phyloP scores from a whole-genome alignment of 2,797 vertebrate genomes.

The Antennarius maculatus region DNA sequence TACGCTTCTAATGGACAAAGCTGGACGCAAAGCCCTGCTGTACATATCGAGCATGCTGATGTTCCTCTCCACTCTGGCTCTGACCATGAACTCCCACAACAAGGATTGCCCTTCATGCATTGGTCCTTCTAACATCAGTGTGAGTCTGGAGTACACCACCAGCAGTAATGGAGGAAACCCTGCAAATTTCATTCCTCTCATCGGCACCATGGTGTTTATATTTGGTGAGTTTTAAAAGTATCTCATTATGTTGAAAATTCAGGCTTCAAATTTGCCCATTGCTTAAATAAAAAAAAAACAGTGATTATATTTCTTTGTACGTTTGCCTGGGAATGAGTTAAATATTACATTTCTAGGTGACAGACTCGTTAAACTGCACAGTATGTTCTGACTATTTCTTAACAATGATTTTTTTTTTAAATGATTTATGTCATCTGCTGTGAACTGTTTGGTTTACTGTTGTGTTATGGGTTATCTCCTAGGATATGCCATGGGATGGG shows the following conservation, averaged over 20 bases:
- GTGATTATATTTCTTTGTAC: too few species aligned
- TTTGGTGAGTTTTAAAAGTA: slow-evolving; percentile 81
- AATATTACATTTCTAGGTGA: too few species aligned
- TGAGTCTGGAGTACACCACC: slow-evolving; percentile 22
- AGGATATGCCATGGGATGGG: slow-evolving; percentile 98
- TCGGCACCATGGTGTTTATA: slow-evolving; percentile 91
- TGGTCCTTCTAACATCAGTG: slow-evolving; percentile 50
- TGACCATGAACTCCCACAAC: slow-evolving; percentile 84
- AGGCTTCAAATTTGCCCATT: not conserved
- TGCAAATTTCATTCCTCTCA: slow-evolving; percentile 84
- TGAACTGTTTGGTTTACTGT: not conserved
- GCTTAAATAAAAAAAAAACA: too few species aligned
- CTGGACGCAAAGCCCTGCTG: slow-evolving; percentile 79
- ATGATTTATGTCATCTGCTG: not conserved
- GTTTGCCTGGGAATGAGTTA: too few species aligned
- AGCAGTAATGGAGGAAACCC: not conserved
- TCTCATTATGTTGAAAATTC: not conserved
- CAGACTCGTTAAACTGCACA: too few species aligned
- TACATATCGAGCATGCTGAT: slow-evolving; percentile 85
- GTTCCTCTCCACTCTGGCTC: slow-evolving; percentile 83
- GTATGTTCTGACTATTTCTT: too few species aligned
- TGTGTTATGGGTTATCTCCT: slow-evolving; percentile 39
- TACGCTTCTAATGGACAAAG: slow-evolving; percentile 82
- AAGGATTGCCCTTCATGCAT: slow-evolving; percentile 46
- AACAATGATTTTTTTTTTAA: not conserved